Conservation (phyloP, 2,113 vertebrate genomes). For the Daphoenositta chrysoptera region DNA sequence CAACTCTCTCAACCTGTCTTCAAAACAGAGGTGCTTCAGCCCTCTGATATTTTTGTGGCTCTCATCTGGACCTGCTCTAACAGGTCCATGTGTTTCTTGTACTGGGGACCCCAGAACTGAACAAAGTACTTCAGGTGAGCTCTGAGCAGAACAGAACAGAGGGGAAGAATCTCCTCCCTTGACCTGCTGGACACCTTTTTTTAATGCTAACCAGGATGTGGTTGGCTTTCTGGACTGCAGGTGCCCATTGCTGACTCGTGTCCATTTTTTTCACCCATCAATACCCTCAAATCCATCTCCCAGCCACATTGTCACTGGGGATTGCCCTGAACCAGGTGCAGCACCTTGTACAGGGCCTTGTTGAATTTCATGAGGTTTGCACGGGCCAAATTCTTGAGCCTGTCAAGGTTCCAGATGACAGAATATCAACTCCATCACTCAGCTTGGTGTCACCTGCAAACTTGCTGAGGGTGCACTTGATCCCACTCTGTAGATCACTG, state of each 20-base stretch:
- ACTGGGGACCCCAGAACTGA: neutral
- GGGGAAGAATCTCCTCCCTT: neutral
- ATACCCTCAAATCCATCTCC: neutral
- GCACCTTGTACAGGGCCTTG: neutral
- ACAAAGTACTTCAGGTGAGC: accelerated
- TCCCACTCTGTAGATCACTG: neutral
- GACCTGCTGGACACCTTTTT: neutral
- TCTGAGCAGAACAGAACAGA: neutral
- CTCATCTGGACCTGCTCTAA: neutral
- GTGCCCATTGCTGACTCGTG: neutral
- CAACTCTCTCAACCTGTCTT: neutral
- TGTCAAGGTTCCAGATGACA: neutral
- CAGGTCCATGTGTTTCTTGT: neutral
- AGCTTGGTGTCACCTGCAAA: neutral
- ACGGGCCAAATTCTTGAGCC: accelerated
- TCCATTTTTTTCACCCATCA: neutral
- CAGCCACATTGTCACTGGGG: neutral
- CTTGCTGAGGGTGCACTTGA: neutral
- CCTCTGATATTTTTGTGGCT: neutral
- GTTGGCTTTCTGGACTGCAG: neutral
- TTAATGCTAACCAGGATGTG: neutral
- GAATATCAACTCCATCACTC: neutral
- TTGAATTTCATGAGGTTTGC: neutral
- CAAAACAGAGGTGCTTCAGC: neutral
- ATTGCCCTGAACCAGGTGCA: neutral